Percentiles rank a stretch among this genome's conserved stretches.
phyloP scores from a whole-genome alignment of 2,888 invertebrate genomes.

The Cryptops parisi region DNA sequence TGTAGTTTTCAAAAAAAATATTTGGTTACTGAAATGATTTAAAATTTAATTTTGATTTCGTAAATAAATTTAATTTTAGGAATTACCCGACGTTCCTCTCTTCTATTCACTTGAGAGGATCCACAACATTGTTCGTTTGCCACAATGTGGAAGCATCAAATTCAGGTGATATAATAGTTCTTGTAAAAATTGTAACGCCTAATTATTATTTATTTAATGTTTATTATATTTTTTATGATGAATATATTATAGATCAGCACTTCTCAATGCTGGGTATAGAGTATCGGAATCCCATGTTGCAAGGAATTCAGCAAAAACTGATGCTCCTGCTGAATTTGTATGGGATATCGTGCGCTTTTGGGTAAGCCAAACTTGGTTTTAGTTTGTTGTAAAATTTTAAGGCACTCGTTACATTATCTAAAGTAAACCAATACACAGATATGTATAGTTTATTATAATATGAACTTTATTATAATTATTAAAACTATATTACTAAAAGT shows the following conservation, averaged over 20 bases:
- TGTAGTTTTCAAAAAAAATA: not conserved
- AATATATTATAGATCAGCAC: slow-evolving; percentile 60
- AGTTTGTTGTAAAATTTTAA: too few relatives aligned
- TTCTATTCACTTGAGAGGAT: slow-evolving; percentile 73
- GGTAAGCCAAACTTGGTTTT: slow-evolving; percentile 38
- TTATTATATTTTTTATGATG: too few relatives aligned
- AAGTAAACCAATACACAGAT: too few relatives aligned
- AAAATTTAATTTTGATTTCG: not conserved
- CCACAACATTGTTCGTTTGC: slow-evolving; percentile 53
- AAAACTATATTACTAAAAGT: too few relatives aligned
- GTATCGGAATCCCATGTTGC: slow-evolving; percentile 87
- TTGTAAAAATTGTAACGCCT: not conserved
- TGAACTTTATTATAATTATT: not conserved
- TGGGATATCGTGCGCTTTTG: slow-evolving; percentile 87
- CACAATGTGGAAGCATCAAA: slow-evolving; percentile 51
- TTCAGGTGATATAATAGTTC: slow-evolving; percentile 41
- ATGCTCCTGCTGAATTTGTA: slow-evolving; percentile 66
- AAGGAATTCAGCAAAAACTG: slow-evolving; percentile 77
- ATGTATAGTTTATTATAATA: slow-evolving; percentile 9
- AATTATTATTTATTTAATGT: not conserved
- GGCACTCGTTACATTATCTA: too few relatives aligned
- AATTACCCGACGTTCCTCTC: slow-evolving; percentile 66
- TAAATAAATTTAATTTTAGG: slow-evolving; percentile 41
- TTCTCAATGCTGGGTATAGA: slow-evolving; percentile 73
- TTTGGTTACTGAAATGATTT: slow-evolving; percentile 9